Evolutionary conservation across 2,888 invertebrate species (phyloP).

Genomic region (Andrena dorsata): DNA sequence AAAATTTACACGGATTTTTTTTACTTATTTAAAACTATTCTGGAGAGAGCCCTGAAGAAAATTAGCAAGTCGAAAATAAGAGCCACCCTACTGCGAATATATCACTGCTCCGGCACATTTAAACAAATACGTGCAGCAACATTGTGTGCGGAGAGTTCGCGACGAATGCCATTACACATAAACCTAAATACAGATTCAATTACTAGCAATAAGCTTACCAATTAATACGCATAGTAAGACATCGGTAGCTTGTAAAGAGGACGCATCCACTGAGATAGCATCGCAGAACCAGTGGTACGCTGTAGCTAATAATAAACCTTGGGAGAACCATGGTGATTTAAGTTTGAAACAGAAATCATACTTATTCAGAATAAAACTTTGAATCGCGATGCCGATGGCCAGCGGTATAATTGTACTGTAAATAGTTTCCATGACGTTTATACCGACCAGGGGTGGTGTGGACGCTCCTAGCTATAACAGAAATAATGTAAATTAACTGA

Average conservation of each 20-base stretch:
- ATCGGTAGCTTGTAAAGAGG: constrained; percentile 80
- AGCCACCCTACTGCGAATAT: constrained; percentile 14
- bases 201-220: constrained; percentile 66
- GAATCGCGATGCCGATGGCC: constrained; percentile 77
- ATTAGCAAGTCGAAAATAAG: too few species aligned
- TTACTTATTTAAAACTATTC: too few species aligned
- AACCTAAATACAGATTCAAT: not conserved
- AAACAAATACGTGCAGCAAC: constrained; percentile 14
- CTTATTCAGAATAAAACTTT: constrained; percentile 60
- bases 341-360: constrained; percentile 60
- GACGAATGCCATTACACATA: not conserved
- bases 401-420: constrained; percentile 81
- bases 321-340: constrained; percentile 79
- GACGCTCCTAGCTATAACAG: constrained; percentile 79
- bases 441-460: constrained; percentile 80
- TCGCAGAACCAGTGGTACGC: constrained; percentile 83
- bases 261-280: constrained; percentile 81
- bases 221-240: constrained; percentile 82
- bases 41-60: too few species aligned
- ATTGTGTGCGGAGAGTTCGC: not conserved
- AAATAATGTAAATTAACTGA: not conserved
- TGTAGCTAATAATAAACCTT: constrained; percentile 77
- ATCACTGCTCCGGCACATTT: not conserved
- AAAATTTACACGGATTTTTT: too few species aligned
- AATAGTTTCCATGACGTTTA: constrained; percentile 80